phyloP scores from a whole-genome alignment of 2,888 invertebrate species.

The Vannuccia rotundouncinata region DNA sequence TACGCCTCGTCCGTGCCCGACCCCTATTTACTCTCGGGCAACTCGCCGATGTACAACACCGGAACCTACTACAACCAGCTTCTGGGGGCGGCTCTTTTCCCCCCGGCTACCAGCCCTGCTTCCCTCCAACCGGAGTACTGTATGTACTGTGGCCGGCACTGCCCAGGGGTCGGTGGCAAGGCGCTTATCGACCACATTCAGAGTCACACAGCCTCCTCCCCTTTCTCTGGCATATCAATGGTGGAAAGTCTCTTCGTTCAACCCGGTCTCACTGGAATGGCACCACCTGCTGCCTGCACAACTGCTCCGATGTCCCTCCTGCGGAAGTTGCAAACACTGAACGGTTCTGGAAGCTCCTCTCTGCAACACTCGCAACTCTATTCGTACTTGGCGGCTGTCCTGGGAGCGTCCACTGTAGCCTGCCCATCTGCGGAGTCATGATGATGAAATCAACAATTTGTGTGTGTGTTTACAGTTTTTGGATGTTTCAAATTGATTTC shows the following conservation, averaged over 20 bases:
- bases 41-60: background rate
- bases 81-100: background rate
- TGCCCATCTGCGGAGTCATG: too few species aligned
- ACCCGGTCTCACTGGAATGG: background rate
- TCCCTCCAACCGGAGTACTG: background rate
- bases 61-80: background rate
- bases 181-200: background rate
- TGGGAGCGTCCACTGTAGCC: background rate
- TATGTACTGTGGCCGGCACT: background rate
- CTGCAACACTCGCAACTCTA: background rate
- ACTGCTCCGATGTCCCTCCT: background rate
- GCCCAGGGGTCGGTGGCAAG: background rate
- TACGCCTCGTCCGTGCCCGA: background rate
- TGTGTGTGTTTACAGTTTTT: too few species aligned
- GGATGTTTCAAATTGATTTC: too few species aligned
- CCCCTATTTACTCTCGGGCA: background rate
- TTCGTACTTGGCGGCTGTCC: background rate
- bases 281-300: background rate
- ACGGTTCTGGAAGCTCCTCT: background rate
- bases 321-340: background rate
- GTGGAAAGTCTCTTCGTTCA: background rate
- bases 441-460: too few species aligned
- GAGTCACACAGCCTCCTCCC: background rate
- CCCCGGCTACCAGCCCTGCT: background rate
- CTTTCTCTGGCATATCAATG: background rate